Conservation (phyloP, 2,113 vertebrate genomes). For the Gasterosteus nipponicus region DNA sequence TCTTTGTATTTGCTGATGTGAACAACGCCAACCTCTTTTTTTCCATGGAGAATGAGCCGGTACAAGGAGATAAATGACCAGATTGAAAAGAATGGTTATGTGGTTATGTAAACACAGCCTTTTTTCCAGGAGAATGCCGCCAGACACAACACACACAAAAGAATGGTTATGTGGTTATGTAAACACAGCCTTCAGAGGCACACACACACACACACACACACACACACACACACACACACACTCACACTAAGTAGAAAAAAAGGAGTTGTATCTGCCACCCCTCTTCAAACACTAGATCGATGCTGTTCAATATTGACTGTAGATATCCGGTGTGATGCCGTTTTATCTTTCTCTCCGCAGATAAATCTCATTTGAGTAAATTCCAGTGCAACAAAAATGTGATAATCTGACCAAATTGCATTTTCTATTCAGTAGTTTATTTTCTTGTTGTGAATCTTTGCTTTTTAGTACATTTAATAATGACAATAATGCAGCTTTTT, state of each 20-base stretch:
- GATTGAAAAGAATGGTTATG: not conserved
- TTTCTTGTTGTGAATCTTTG: not conserved
- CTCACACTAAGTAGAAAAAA: not conserved
- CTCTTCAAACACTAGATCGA: constrained; percentile 35
- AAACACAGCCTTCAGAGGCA: no score
- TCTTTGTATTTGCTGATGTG: no score
- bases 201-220: constrained; percentile 3
- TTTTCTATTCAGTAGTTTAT: not conserved
- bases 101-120: not conserved
- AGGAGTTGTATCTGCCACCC: not conserved
- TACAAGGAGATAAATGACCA: not conserved
- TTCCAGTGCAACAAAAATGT: not conserved
- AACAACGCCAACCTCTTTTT: not conserved
- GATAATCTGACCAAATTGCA: not conserved
- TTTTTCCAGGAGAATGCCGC: no score
- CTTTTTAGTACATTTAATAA: not conserved
- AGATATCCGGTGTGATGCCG: constrained; percentile 36
- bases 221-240: constrained; percentile 9
- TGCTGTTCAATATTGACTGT: constrained; percentile 43
- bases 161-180: no score
- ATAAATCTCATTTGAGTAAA: not conserved
- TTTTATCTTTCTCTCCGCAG: not conserved
- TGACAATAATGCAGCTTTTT: not conserved
- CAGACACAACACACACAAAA: not conserved
- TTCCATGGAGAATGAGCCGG: no score